These are phyloP conservation scores for Campylomormyrus numenius DNA, from an alignment of 2,113 vertebrate species.

Conservation along the genomic window DNA sequence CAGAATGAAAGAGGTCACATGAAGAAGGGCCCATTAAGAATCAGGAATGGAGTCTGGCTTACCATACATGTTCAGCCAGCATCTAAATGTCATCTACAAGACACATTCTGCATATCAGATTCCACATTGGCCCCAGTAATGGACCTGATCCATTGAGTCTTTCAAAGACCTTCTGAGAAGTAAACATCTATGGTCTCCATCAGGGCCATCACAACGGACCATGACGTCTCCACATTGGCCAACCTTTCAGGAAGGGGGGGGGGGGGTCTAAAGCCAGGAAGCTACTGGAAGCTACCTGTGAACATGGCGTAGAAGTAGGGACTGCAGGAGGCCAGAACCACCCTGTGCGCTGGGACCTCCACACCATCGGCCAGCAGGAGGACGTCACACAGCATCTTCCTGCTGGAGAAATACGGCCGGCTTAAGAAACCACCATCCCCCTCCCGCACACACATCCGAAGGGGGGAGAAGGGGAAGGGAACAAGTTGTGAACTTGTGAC, in stretches of 20 bases:
- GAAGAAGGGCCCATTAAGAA: not conserved
- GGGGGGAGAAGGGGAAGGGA: not conserved
- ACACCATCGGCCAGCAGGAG: constrained; percentile 81
- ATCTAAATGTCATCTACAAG: not conserved
- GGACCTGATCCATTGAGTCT: not conserved
- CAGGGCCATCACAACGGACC: not conserved
- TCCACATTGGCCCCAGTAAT: not conserved
- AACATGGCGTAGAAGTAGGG: constrained; percentile 98
- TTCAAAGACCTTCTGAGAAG: not conserved
- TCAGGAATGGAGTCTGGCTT: not conserved
- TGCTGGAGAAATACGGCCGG: constrained; percentile 62
- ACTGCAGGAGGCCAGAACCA: constrained; percentile 88
- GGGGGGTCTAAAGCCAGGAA: not conserved
- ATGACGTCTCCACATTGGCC: not conserved
- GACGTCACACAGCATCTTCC: constrained; percentile 89
- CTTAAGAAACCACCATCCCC: not conserved
- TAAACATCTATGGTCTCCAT: not conserved
- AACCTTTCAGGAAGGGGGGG: not conserved
- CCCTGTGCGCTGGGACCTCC: constrained; percentile 83
- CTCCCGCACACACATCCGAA: not conserved
- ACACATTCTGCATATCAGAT: not conserved
- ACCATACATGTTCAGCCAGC: not conserved
- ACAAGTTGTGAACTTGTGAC: not conserved
- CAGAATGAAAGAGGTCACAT: not conserved
- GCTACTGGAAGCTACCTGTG: constrained; percentile 69